phyloP scores from a whole-genome alignment of 2,797 vertebrate species.

The Tinamus major region DNA sequence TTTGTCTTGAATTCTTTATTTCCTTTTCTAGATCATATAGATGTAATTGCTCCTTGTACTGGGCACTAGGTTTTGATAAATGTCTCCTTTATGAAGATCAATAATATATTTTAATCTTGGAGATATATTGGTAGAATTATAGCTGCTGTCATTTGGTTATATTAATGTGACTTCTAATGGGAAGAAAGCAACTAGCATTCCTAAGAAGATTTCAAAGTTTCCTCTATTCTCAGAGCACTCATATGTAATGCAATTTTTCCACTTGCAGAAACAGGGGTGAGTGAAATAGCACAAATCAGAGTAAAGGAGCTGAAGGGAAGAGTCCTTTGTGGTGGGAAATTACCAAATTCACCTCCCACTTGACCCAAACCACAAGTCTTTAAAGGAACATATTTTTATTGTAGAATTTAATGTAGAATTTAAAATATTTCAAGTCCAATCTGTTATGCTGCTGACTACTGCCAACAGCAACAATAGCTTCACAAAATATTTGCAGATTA shows the following conservation, averaged over 20 bases:
- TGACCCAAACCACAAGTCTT: background rate
- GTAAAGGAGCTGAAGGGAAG: background rate
- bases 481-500: background rate
- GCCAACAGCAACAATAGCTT: background rate
- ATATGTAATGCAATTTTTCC: background rate
- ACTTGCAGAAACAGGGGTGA: fast-evolving
- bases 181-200: background rate
- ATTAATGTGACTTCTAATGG: background rate
- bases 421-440: background rate
- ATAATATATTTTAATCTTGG: background rate
- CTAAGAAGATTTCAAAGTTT: background rate
- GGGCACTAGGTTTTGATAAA: background rate
- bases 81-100: background rate
- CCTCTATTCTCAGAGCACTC: background rate
- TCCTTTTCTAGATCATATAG: background rate
- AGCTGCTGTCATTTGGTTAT: background rate
- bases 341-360: background rate
- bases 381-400: background rate
- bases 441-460: background rate
- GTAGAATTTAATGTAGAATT: no score
- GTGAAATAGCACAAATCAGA: background rate
- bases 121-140: background rate
- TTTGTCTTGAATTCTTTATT: background rate
- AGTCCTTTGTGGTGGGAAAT: background rate
- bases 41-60: background rate